Percentiles rank a stretch among this genome's conserved stretches.
Conservation (phyloP, 2,113 vertebrate species). For the Atherinomorus stipes region DNA sequence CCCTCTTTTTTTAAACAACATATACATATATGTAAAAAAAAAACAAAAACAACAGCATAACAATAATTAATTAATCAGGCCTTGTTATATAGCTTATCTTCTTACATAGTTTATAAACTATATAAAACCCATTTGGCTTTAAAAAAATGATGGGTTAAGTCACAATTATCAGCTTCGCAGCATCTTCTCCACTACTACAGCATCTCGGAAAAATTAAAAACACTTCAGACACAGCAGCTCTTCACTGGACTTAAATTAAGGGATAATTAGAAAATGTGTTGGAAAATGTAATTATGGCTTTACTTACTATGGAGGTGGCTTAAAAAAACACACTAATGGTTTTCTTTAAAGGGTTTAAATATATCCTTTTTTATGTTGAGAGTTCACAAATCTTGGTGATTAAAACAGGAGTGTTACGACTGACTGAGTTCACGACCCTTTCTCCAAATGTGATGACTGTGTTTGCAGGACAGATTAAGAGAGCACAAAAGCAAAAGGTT, state of each 20-base stretch:
- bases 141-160: background rate
- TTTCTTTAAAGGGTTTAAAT: conserved; percentile 10
- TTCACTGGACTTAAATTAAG: conserved; percentile 11
- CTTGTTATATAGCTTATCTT: too few species aligned
- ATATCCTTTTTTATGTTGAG: background rate
- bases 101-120: too few species aligned
- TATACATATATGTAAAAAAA: too few species aligned
- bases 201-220: background rate
- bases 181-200: background rate
- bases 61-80: too few species aligned
- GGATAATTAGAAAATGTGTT: conserved; percentile 1
- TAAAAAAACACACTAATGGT: background rate
- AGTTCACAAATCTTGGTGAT: conserved; percentile 6
- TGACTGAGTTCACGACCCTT: background rate
- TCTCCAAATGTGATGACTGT: conserved; percentile 7
- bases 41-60: too few species aligned
- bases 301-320: background rate
- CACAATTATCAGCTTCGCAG: background rate
- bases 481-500: conserved; percentile 18
- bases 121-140: too few species aligned
- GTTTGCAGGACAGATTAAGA: conserved; percentile 11
- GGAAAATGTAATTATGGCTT: conserved; percentile 8
- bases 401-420: too few species aligned
- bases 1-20: too few species aligned
- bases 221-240: conserved; percentile 4